These are phyloP conservation scores for Oreamnos americanus DNA, from an alignment of 2,113 vertebrate species.

Conservation along the genomic window DNA sequence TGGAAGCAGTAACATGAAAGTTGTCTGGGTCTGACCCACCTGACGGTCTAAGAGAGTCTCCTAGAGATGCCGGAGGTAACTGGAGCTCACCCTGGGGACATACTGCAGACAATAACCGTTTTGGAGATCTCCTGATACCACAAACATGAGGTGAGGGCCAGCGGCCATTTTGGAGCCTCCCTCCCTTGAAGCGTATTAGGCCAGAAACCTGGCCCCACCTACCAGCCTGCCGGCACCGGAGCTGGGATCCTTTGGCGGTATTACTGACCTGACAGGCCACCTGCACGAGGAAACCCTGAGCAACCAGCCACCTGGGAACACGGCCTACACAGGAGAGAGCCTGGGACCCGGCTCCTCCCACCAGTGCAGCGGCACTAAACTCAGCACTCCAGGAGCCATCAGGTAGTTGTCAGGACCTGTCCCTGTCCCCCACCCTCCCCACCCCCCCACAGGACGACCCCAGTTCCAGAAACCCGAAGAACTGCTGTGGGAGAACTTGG, in stretches of 20 bases:
- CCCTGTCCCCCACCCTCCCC: rapidly evolving
- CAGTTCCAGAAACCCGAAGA: not conserved
- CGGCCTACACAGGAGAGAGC: not conserved
- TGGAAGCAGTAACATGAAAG: not conserved
- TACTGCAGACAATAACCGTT: not conserved
- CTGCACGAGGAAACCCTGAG: not conserved
- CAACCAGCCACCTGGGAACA: not conserved
- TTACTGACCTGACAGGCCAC: not conserved
- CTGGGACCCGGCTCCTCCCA: not conserved
- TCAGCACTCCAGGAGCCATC: not conserved
- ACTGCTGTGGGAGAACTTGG: not conserved
- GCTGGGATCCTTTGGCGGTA: not conserved
- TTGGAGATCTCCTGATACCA: not conserved
- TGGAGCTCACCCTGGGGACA: not conserved
- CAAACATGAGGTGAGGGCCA: rapidly evolving
- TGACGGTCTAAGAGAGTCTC: not conserved
- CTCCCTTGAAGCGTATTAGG: not conserved
- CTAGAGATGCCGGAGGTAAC: not conserved
- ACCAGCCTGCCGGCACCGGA: not conserved
- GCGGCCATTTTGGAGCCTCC: not conserved
- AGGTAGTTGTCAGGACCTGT: not conserved
- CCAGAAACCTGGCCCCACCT: not conserved
- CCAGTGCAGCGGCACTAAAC: not conserved
- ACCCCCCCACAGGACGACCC: not conserved
- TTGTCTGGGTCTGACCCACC: not conserved